Percentiles rank a stretch among this genome's conserved stretches.
Evolutionary conservation across 2,113 vertebrate species (phyloP).

Genomic region (Tichodroma muraria): DNA sequence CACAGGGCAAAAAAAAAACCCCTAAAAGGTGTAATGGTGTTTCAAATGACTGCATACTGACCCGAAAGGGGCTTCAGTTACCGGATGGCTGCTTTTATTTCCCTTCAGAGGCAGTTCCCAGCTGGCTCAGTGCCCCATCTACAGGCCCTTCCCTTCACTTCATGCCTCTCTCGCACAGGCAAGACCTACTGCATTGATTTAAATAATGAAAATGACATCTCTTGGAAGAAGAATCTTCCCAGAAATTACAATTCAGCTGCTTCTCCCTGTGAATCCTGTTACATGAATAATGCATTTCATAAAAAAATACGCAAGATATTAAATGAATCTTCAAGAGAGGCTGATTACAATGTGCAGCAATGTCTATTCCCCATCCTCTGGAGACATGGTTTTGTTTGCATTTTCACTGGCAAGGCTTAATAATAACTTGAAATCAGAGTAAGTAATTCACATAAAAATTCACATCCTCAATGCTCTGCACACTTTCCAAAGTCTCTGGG

Average conservation of each 20-base stretch:
- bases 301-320: constrained; percentile 43
- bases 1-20: neutral
- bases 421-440: constrained; percentile 60
- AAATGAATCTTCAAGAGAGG: constrained; percentile 47
- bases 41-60: constrained; percentile 4
- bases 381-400: constrained; percentile 45
- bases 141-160: neutral
- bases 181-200: constrained; percentile 40
- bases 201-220: constrained; percentile 51
- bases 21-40: neutral
- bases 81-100: neutral
- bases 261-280: constrained; percentile 37
- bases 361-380: neutral
- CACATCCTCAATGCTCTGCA: neutral
- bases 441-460: constrained; percentile 53
- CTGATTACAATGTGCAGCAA: constrained; percentile 36
- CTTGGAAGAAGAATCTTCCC: constrained; percentile 28
- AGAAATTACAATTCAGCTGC: constrained; percentile 59
- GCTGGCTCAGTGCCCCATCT: neutral
- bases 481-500: neutral
- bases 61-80: neutral
- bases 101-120: neutral
- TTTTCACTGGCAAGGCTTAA: constrained; percentile 51
- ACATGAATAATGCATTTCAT: constrained; percentile 64
- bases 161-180: neutral